Evolutionary conservation across 2,888 invertebrate genomes (phyloP).

Genomic region (Melanchra persicariae): DNA sequence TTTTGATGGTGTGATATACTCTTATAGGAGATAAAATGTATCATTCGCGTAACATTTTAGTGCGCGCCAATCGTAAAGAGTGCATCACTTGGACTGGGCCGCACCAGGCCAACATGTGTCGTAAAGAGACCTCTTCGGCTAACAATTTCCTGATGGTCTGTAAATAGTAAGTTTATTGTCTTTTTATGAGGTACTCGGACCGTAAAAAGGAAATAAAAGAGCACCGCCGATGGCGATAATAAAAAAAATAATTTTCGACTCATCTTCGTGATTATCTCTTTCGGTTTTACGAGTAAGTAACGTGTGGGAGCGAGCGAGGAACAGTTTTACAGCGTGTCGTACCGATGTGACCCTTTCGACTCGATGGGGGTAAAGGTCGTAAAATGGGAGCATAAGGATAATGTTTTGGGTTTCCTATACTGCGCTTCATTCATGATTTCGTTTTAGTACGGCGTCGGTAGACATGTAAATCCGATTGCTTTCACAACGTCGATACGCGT

Average conservation of each 20-base stretch:
- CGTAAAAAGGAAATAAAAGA: constrained; percentile 92
- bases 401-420: constrained; percentile 90
- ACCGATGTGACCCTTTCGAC: constrained; percentile 89
- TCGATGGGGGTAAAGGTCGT: constrained; percentile 91
- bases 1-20: constrained; percentile 78
- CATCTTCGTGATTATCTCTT: constrained; percentile 90
- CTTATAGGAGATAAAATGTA: constrained; percentile 84
- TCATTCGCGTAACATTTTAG: constrained; percentile 86
- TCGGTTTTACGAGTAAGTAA: constrained; percentile 81
- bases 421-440: constrained; percentile 91
- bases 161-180: constrained; percentile 91
- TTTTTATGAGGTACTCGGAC: constrained; percentile 91
- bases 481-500: constrained; percentile 85
- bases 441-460: constrained; percentile 88
- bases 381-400: constrained; percentile 91
- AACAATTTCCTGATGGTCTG: constrained; percentile 91
- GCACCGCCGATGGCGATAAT: constrained; percentile 91
- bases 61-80: constrained; percentile 89
- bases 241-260: constrained; percentile 91
- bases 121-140: constrained; percentile 91
- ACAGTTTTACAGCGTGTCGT: constrained; percentile 87
- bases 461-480: constrained; percentile 90
- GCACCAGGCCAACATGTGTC: constrained; percentile 88
- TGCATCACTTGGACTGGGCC: constrained; percentile 83
- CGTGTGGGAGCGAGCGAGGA: constrained; percentile 81